Evolutionary conservation across 2,888 invertebrate species (phyloP), one percentile per base, ranked within the genome.

Genomic region (Lithophane socia): DNA sequence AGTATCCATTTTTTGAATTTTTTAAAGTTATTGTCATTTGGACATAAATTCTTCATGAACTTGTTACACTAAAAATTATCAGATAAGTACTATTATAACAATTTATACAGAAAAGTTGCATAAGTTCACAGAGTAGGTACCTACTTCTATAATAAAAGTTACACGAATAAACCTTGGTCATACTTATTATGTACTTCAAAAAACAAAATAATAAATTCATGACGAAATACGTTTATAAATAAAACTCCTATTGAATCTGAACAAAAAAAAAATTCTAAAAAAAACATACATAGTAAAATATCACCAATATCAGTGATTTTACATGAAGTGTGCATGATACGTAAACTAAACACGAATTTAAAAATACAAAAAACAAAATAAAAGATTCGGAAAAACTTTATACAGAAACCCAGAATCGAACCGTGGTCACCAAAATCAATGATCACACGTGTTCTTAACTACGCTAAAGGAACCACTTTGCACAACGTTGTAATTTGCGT

Each of bases 331-430:
- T 24, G 42, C 12, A 10, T 49, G 0, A 24, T 52, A 13, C 13
- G 42, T 42, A 68, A 67, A 44, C n/a, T 29, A 60, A 66, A 70
- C 61, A 29, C 49, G 13, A 67, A 64, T 49, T 54, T 1, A 70
- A 75, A 76, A 76, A 79, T 56, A 67, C 52, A 77, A 85, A 77
- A 68, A 80, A 52, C 64, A 81, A 77, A 71, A 83, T 29, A 65
- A 74, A 75, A 73, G 47, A 76, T 84, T 81, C 73, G 69, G 74
- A 81, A 84, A 80, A 86, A 71, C 52, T 42, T 77, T 81, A 77
- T 69, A 47, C 42, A 52, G n/a, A 42, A 70, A 80, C 74, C 80
- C 78, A 87, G 94, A 90, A 89, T 93, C 90, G 94, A 94, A 94
- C 94, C 93, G 84, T 80, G 90, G 84, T 87, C 89, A 77, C 75